These are phyloP conservation scores for Schrankia costaestrigalis DNA, from an alignment of 2,888 invertebrate species.

Conservation along the genomic window DNA sequence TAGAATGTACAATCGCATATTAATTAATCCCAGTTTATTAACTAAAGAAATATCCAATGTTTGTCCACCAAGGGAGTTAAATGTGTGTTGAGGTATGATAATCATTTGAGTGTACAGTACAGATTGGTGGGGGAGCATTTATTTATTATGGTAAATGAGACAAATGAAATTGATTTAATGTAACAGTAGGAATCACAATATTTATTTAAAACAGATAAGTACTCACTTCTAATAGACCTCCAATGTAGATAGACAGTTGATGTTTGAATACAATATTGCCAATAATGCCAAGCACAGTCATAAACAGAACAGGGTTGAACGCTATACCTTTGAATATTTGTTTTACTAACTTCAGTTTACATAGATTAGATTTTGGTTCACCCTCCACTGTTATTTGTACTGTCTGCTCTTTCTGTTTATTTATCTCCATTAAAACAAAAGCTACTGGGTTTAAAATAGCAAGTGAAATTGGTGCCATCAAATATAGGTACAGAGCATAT, in stretches of 20 bases:
- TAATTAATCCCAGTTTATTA: no score
- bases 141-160: no score
- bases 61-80: no score
- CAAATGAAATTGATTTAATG: no score
- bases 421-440: slow-evolving; percentile 93
- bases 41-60: no score
- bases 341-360: slow-evolving; percentile 56
- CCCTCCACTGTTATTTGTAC: slow-evolving; percentile 33
- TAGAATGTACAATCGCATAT: no score
- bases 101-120: no score
- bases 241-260: slow-evolving; percentile 86
- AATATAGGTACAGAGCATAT: slow-evolving; percentile 93
- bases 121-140: no score
- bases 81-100: no score
- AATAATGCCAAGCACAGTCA: slow-evolving; percentile 94
- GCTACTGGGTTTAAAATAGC: slow-evolving; percentile 95
- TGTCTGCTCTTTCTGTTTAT: slow-evolving; percentile 73
- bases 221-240: slow-evolving; percentile 87
- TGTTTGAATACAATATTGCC: slow-evolving; percentile 92
- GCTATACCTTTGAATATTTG: slow-evolving; percentile 86
- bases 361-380: slow-evolving; percentile 39
- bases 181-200: no score
- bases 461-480: slow-evolving; percentile 96
- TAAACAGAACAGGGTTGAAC: slow-evolving; percentile 93
- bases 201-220: background rate